These are phyloP conservation scores for Liparis tanakae DNA, from an alignment of 2,797 vertebrate genomes.

Conservation along the genomic window DNA sequence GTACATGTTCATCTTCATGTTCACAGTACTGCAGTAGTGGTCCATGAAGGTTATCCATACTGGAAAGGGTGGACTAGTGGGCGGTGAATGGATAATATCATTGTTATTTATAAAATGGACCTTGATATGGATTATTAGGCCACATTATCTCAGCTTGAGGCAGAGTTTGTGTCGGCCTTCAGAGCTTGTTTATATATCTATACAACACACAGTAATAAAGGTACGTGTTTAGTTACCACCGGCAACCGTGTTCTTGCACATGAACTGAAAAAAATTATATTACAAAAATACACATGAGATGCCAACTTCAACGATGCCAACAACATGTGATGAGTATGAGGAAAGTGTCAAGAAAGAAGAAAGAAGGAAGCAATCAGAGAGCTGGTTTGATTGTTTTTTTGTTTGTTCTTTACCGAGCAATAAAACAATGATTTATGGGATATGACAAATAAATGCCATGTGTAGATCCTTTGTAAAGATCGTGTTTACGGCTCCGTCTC, in stretches of 20 bases:
- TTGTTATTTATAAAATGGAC: neutral
- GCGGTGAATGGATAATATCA: neutral
- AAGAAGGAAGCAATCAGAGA: conserved; percentile 28
- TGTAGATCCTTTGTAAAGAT: neutral
- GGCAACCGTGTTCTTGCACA: conserved; percentile 1
- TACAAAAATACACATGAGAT: conserved; percentile 1
- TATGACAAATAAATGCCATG: neutral
- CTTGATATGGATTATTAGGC: neutral
- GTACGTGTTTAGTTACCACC: conserved; percentile 10
- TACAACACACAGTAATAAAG: conserved; percentile 6
- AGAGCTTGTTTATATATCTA: neutral
- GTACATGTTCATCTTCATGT: neutral
- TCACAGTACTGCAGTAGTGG: neutral
- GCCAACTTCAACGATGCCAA: conserved; percentile 16
- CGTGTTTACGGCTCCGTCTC: neutral
- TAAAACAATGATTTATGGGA: neutral
- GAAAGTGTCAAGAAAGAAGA: conserved; percentile 28
- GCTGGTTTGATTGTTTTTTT: conserved; percentile 12
- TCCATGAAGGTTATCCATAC: neutral
- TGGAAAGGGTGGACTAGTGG: neutral
- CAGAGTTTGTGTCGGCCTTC: conserved; percentile 3
- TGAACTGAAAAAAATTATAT: neutral
- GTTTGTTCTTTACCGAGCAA: neutral
- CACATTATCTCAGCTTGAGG: neutral
- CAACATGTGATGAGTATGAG: conserved; percentile 31